Percentiles rank a stretch among this genome's conserved stretches.
Conservation (phyloP, 1,140 invertebrate species). For the Trichonephila clavata region DNA sequence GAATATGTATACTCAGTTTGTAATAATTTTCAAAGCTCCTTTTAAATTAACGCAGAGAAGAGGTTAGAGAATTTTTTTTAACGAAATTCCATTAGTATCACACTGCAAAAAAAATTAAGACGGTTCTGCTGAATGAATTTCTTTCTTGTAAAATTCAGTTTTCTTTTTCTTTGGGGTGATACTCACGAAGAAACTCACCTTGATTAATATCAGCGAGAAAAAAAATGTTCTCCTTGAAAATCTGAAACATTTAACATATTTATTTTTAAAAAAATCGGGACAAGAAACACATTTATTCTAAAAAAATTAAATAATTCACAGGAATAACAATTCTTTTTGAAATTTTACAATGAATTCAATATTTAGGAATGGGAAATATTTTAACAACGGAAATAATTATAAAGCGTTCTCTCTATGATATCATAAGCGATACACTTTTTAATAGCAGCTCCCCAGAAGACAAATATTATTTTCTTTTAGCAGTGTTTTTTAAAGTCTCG, state of each 20-base stretch:
- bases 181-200: not conserved
- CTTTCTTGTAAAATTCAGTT: not conserved
- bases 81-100: not conserved
- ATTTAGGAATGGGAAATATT: too few species aligned
- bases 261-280: too few species aligned
- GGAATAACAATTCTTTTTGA: too few species aligned
- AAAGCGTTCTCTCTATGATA: too few species aligned
- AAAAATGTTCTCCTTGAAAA: not conserved
- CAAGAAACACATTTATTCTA: too few species aligned
- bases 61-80: conserved; percentile 7
- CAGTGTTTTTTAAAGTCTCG: too few species aligned
- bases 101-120: not conserved
- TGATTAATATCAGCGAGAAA: not conserved
- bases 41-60: not conserved
- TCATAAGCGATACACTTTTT: too few species aligned
- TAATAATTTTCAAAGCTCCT: conserved; percentile 25
- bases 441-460: too few species aligned
- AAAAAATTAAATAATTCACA: too few species aligned
- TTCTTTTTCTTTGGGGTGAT: not conserved
- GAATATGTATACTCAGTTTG: not conserved
- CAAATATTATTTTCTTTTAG: too few species aligned
- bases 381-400: too few species aligned
- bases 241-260: not conserved
- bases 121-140: conserved; percentile 26
- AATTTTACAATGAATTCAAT: too few species aligned